These are phyloP conservation scores for Buathra laborator DNA, from an alignment of 2,888 invertebrate species.

Conservation along the genomic window DNA sequence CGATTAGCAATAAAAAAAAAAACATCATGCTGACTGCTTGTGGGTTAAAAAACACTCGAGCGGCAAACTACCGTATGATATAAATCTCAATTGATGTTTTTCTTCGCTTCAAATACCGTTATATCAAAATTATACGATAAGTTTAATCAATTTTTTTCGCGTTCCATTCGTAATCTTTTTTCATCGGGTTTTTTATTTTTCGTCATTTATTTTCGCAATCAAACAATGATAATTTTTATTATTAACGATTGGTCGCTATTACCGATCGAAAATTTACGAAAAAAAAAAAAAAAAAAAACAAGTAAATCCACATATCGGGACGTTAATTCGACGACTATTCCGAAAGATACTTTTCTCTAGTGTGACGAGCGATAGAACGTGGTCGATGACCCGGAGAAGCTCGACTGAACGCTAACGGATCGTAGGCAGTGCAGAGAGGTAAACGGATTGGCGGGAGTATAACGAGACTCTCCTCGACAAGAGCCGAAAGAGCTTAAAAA, in stretches of 20 bases:
- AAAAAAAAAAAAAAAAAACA: background rate
- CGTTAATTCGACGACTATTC: conserved; percentile 18
- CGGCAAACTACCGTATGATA: background rate
- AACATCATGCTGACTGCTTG: background rate
- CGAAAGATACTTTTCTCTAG: conserved; percentile 7
- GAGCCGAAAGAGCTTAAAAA: conserved; percentile 9
- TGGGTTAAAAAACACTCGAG: background rate
- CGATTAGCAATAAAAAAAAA: background rate
- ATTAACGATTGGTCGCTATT: background rate
- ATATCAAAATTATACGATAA: too few species aligned
- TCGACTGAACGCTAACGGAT: conserved; percentile 65
- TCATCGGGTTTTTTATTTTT: background rate
- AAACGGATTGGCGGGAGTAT: conserved; percentile 62
- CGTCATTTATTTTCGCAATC: background rate
- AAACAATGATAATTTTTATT: background rate
- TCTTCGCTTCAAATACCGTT: too few species aligned
- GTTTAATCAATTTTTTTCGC: background rate
- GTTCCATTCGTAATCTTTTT: background rate
- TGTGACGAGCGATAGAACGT: conserved; percentile 39
- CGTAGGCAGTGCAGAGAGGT: conserved; percentile 48
- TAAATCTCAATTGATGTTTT: too few species aligned
- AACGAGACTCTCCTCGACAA: conserved; percentile 48
- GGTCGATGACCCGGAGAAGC: conserved; percentile 67
- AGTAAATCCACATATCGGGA: background rate
- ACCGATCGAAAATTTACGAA: background rate